Base-by-base conservation (phyloP, 2,888 invertebrate species). In the Pteria penguin region DNA sequence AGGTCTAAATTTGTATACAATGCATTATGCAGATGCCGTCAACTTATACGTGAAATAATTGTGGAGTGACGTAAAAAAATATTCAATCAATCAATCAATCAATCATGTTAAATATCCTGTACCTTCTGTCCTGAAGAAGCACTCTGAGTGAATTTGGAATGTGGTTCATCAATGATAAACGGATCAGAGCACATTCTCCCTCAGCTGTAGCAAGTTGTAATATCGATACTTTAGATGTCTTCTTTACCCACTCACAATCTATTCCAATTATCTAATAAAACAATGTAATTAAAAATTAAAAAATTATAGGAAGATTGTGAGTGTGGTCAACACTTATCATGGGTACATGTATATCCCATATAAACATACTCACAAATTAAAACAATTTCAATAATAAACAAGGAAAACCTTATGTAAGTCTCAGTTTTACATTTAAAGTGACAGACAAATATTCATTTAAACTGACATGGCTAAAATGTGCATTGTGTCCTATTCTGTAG, bases 231-330 rank as follows among this genome's bases (percentile, higher is more conserved):
- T 95, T 95, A 52, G 93, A 93, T 4, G 94, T 92, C 62, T 91
- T 92, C 0, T 94, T 94, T 0, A 95, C 95, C 96, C 96, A 96
- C 92, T 96, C 96, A 90, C 96, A 96, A 89, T 96, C 96, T 88
- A 96, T 95, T 4, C 96, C 96, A 45, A 96, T 88, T 0, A 95
- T 94, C 86, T 90, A 75, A n/a, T 32, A 79, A 75, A 45, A 45
- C 8, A 45, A 45, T 14, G 18, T 45, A 45, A 14, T 45, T 18
- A 8, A 18, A 45, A 8, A 14, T 45, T 45, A 45, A 45, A 45
- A 45, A 14, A 45, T 18, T 45, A n/a, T n/a, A n/a, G n/a, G n/a
- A n/a, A n/a, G n/a, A n/a, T n/a, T n/a, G n/a, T n/a, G n/a, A n/a
- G n/a, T n/a, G n/a, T n/a, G n/a, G n/a, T n/a, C n/a, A n/a, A n/a